Conservation (phyloP, 2,888 invertebrate genomes). For the Sesamia inferens region DNA sequence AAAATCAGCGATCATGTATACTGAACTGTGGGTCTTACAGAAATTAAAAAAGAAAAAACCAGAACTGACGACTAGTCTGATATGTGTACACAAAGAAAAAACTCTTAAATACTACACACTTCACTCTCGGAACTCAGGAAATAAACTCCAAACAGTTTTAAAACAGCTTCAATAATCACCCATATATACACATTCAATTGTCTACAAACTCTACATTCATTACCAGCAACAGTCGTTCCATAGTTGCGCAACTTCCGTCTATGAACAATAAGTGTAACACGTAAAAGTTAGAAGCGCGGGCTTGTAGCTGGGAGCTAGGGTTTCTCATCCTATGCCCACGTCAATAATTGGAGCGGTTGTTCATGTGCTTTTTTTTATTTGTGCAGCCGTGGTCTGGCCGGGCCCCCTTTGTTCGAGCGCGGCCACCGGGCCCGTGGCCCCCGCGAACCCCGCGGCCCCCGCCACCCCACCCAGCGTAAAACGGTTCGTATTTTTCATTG, state of each 20-base stretch:
- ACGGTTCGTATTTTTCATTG: slow-evolving; percentile 90
- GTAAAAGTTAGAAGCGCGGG: slow-evolving; percentile 67
- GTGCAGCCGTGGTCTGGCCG: slow-evolving; percentile 84
- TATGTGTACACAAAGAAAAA: background rate
- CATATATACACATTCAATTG: slow-evolving; percentile 27
- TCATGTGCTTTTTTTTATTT: slow-evolving; percentile 86
- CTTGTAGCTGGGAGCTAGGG: slow-evolving; percentile 73
- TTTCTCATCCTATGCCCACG: slow-evolving; percentile 84
- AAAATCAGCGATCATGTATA: background rate
- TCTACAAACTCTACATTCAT: slow-evolving; percentile 30
- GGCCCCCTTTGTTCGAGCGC: slow-evolving; percentile 85
- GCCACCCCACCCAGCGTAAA: slow-evolving; percentile 80
- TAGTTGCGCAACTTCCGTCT: slow-evolving; percentile 43
- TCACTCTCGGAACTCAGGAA: slow-evolving; percentile 5
- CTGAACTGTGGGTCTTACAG: background rate
- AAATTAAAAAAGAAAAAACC: too few relatives aligned
- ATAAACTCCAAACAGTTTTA: slow-evolving; percentile 10
- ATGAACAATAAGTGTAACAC: slow-evolving; percentile 65
- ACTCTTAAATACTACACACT: background rate
- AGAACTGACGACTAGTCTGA: background rate
- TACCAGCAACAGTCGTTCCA: slow-evolving; percentile 33
- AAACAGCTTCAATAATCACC: slow-evolving; percentile 15
- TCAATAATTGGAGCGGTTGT: slow-evolving; percentile 89
- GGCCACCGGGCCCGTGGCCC: slow-evolving; percentile 71
- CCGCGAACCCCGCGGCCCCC: slow-evolving; percentile 69